Evolutionary conservation across 2,888 invertebrate genomes (phyloP), one percentile per base, ranked within the genome.

Genomic region (Lycia hirtaria): DNA sequence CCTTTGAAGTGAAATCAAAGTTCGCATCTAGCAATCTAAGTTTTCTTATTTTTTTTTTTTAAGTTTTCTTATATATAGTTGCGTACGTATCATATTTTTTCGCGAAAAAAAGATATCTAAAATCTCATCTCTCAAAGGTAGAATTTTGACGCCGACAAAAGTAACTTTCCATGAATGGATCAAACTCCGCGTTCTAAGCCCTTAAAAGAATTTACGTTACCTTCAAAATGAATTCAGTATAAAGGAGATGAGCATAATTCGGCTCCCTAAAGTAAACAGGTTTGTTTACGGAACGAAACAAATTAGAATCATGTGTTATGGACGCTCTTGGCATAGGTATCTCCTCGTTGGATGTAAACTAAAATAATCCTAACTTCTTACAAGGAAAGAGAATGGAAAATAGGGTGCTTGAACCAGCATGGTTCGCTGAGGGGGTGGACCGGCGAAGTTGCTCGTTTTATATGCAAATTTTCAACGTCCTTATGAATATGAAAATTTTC

Each of bases 401-500:
- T 84, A 83, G 79, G 82, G 83, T 80, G 75, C 80, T 83, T 80
- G 79, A 83, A 75, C 78, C 76, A 72, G 72, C 76, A 71, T 60
- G 73, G 71, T 72, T 75, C 72, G 70, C 72, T 69, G 68, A 65
- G 73, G 72, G 80, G 74, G 72, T 53, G 63, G 65, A 61, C 63
- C 60, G 76, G 80, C 80, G 78, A 83, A 83, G 83, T 83, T 85
- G 87, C 89, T 90, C 90, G 91, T 91, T 92, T 91, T 92, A 87
- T 90, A 91, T 91, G 91, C 85, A 89, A 91, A 92, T 92, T 83
- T 79, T 73, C 80, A 77, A 85, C 87, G 86, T 87, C 85, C 89
- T 91, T 91, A 92, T 91, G 91, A 92, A 92, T 91, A 91, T 92
- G 91, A 92, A 91, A 91, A 91, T 91, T 91, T 91, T 91, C 90